phyloP scores from a whole-genome alignment of 2,113 vertebrate species.

The Puntigrus tetrazona region DNA sequence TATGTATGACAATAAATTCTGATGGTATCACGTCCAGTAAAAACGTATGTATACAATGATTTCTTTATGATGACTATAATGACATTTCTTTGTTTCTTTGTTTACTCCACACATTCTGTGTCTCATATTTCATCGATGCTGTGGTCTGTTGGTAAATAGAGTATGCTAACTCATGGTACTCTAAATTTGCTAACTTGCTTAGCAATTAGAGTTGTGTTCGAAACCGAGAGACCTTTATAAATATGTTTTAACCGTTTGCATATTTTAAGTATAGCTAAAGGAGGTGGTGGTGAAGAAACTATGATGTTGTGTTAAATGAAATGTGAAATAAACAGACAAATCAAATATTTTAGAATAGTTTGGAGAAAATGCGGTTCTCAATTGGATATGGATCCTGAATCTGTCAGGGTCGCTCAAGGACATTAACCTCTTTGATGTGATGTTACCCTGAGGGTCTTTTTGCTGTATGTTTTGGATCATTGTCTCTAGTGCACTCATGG shows the following conservation, averaged over 20 bases:
- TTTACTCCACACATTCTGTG: background rate
- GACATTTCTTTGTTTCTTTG: too few species aligned
- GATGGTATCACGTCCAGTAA: too few species aligned
- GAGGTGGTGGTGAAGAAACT: background rate
- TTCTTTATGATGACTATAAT: too few species aligned
- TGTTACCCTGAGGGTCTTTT: background rate
- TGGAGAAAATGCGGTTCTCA: background rate
- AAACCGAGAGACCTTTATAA: background rate
- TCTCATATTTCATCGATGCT: background rate
- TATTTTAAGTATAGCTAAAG: background rate
- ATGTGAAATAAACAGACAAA: background rate
- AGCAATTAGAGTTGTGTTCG: too few species aligned
- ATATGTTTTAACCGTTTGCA: background rate
- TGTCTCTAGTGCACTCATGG: background rate
- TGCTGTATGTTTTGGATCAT: constrained; percentile 10
- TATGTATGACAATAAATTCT: too few species aligned
- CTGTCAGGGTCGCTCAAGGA: background rate
- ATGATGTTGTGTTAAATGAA: background rate
- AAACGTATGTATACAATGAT: too few species aligned
- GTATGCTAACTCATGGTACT: background rate
- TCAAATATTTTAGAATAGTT: background rate
- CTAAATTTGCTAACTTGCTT: background rate
- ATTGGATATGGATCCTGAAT: background rate
- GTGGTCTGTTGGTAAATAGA: background rate
- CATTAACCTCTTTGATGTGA: background rate